A percentile compares a stretch with the other conserved stretches of the same genome.
Conservation (phyloP, 2,113 vertebrate species). For the Hyla sarda region DNA sequence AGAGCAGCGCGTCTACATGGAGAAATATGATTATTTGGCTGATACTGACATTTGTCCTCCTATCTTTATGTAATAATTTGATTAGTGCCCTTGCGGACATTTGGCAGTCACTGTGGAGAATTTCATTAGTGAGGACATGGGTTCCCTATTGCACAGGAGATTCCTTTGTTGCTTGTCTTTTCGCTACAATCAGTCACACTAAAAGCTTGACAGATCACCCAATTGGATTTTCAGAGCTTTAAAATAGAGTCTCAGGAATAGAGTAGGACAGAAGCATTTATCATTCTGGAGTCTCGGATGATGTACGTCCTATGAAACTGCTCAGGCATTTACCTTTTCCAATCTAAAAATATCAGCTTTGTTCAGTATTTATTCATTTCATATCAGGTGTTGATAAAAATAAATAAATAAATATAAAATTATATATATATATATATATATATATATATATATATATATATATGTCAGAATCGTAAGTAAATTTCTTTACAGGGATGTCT, state of each 20-base stretch:
- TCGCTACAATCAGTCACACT: slow-evolving; percentile 56
- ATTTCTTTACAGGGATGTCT: background rate
- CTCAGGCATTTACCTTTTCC: slow-evolving; percentile 37
- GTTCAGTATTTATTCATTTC: slow-evolving; percentile 35
- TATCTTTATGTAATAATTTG: slow-evolving; percentile 46
- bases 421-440: too few species aligned
- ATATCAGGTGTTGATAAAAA: too few species aligned
- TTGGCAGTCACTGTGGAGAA: slow-evolving; percentile 36
- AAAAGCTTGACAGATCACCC: slow-evolving; percentile 59
- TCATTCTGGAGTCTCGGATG: slow-evolving; percentile 49
- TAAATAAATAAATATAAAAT: too few species aligned
- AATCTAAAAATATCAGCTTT: background rate
- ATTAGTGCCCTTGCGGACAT: slow-evolving; percentile 36
- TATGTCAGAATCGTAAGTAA: background rate
- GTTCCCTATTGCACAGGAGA: slow-evolving; percentile 45
- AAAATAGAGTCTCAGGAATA: slow-evolving; percentile 58
- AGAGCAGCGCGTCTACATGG: too few species aligned
- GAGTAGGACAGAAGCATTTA: slow-evolving; percentile 55
- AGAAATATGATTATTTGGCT: background rate
- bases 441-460: too few species aligned
- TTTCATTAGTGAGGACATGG: slow-evolving; percentile 49
- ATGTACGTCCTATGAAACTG: slow-evolving; percentile 30
- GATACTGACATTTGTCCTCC: slow-evolving; percentile 27
- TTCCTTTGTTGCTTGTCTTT: slow-evolving; percentile 56
- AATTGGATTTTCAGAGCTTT: slow-evolving; percentile 60